phyloP scores from a whole-genome alignment of 2,888 invertebrate genomes.

The Aromia moschata region DNA sequence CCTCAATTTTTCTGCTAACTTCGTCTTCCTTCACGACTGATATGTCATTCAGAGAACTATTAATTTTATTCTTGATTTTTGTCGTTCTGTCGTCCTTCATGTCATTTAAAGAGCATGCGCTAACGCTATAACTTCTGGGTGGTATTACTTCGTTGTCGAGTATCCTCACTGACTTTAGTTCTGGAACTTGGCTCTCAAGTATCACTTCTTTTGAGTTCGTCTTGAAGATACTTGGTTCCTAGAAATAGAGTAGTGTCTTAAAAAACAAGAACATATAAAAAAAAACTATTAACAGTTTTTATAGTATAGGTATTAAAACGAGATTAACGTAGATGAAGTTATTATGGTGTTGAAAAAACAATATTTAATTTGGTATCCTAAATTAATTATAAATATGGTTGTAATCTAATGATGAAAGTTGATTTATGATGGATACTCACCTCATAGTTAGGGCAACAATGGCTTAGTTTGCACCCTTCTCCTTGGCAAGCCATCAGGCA shows the following conservation, averaged over 20 bases:
- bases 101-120: background rate
- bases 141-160: conserved; percentile 33
- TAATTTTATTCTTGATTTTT: conserved; percentile 2
- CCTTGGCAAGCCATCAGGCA: conserved; percentile 63
- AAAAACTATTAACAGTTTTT: too few species aligned
- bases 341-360: too few species aligned
- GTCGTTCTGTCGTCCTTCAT: background rate
- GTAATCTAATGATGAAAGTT: too few species aligned
- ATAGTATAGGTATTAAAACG: too few species aligned
- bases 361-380: too few species aligned
- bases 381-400: too few species aligned
- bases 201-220: conserved; percentile 38
- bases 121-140: background rate
- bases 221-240: conserved; percentile 38
- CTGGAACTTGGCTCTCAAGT: conserved; percentile 32
- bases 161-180: conserved; percentile 39
- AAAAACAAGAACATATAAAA: too few species aligned
- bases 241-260: too few species aligned
- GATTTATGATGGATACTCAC: too few species aligned
- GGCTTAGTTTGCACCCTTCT: conserved; percentile 59
- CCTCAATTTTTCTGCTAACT: background rate
- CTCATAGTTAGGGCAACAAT: conserved; percentile 60
- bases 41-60: conserved; percentile 1
- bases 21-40: background rate
- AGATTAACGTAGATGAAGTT: too few species aligned